Percentiles rank a stretch among this genome's conserved stretches.
Conservation (phyloP, 1,140 invertebrate genomes). For the Ditylenchus dipsaci region DNA sequence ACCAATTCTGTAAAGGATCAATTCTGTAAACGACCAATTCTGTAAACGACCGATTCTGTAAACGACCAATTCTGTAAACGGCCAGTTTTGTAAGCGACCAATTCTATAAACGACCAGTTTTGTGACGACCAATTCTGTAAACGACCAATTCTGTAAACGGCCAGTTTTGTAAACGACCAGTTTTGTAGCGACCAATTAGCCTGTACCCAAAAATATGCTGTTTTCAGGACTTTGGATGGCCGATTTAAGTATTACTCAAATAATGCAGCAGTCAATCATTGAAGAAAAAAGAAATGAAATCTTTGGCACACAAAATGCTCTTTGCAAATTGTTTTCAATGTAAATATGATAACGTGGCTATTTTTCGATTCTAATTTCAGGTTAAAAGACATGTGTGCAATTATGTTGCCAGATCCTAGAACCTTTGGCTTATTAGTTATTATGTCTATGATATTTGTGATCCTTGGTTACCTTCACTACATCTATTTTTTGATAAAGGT, state of each 20-base stretch:
- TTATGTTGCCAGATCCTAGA: conserved; percentile 13
- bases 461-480: background rate
- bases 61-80: no score
- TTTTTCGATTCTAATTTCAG: background rate
- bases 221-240: conserved; percentile 18
- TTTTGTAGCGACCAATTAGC: background rate
- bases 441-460: conserved; percentile 6
- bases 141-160: no score
- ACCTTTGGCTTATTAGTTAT: conserved; percentile 18
- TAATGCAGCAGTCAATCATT: conserved; percentile 21
- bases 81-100: no score
- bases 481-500: background rate
- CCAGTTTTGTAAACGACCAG: no score
- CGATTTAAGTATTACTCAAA: conserved; percentile 22
- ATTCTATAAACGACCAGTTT: no score
- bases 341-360: background rate
- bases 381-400: conserved; percentile 9
- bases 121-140: no score
- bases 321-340: conserved; percentile 12
- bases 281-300: conserved; percentile 14
- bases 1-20: no score
- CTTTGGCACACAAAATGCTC: conserved; percentile 18
- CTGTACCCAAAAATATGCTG: background rate
- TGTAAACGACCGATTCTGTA: no score
- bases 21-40: no score